Conservation (phyloP, 2,113 vertebrate genomes). For the Burhinus oedicnemus region DNA sequence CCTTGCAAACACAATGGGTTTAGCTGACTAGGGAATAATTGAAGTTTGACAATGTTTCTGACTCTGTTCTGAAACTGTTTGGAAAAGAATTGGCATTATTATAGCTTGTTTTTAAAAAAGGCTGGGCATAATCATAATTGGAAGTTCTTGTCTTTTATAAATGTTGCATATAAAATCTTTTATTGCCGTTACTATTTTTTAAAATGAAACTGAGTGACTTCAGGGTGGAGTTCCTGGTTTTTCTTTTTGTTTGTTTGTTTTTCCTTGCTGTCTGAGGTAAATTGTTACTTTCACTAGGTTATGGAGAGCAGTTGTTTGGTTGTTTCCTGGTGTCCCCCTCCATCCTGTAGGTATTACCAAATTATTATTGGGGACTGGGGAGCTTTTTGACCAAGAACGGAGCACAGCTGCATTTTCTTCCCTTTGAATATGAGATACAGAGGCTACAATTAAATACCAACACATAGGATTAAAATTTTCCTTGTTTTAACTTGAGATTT, state of each 20-base stretch:
- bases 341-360: neutral
- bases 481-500: neutral
- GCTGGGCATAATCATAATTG: neutral
- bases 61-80: neutral
- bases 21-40: neutral
- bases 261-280: neutral
- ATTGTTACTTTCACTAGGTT: neutral
- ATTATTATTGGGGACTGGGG: neutral
- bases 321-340: neutral
- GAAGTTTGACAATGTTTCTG: constrained; percentile 8
- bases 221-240: neutral
- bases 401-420: neutral
- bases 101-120: neutral
- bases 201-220: neutral
- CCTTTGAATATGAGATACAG: neutral
- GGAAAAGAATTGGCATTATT: neutral
- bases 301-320: neutral
- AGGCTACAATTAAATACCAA: neutral
- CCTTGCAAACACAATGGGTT: neutral
- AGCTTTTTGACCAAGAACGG: neutral
- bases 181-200: neutral
- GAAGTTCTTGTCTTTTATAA: neutral
- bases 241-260: neutral
- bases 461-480: neutral
- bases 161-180: neutral